phyloP scores from a whole-genome alignment of 2,888 invertebrate species.

The Cephus spinipes region DNA sequence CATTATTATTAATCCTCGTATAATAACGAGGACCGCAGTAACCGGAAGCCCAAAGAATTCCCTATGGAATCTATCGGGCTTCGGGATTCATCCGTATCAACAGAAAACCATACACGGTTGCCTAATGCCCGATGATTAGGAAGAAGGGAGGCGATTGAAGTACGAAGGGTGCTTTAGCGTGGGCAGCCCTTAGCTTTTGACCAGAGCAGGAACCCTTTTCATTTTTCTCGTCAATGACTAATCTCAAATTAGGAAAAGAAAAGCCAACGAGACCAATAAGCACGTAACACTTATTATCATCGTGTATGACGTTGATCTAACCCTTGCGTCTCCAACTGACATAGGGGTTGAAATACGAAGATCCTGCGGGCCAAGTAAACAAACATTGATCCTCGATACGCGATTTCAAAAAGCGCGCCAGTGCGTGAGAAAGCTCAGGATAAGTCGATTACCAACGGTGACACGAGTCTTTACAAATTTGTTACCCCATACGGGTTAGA shows the following conservation, averaged over 20 bases:
- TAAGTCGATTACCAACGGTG: background rate
- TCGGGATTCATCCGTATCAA: slow-evolving; percentile 36
- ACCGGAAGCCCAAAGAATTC: slow-evolving; percentile 54
- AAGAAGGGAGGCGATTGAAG: slow-evolving; percentile 29
- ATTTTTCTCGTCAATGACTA: background rate
- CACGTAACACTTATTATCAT: background rate
- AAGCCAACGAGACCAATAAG: background rate
- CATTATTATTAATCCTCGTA: background rate
- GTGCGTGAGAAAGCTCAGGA: background rate
- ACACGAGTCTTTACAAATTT: background rate
- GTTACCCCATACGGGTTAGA: background rate
- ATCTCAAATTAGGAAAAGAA: background rate
- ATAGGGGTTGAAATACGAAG: background rate
- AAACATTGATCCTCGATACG: background rate
- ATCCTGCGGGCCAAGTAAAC: background rate
- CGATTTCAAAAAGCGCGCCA: background rate
- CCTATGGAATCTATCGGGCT: slow-evolving; percentile 29
- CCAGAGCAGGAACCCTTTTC: background rate
- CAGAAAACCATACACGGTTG: slow-evolving; percentile 41
- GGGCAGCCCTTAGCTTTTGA: background rate
- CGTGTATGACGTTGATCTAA: background rate
- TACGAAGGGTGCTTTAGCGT: background rate
- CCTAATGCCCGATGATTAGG: slow-evolving; percentile 42
- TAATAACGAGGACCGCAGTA: slow-evolving; percentile 30
- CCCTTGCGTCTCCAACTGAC: background rate